Conservation (phyloP, 2,797 vertebrate genomes). For the Rousettus madagascariensis region DNA sequence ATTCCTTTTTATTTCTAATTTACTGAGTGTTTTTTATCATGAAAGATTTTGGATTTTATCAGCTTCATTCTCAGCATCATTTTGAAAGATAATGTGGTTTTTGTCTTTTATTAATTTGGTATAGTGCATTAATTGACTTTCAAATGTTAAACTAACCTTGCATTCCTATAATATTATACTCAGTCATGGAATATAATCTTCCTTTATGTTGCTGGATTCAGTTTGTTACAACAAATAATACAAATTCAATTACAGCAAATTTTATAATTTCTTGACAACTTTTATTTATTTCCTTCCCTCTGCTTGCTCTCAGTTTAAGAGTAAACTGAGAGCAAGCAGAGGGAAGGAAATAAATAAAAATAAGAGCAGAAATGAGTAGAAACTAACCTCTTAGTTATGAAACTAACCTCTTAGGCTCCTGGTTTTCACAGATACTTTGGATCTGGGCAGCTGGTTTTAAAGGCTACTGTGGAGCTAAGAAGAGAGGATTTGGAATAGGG, state of each 20-base stretch:
- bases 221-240: not conserved
- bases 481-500: not conserved
- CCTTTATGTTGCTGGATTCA: not conserved
- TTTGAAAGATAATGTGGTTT: not conserved
- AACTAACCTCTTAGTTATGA: not conserved
- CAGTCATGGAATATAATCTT: not conserved
- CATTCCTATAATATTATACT: not conserved
- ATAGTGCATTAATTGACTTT: not conserved
- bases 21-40: not conserved
- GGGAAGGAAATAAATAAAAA: no score
- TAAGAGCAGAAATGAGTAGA: no score
- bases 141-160: conserved; percentile 13
- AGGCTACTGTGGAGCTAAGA: not conserved
- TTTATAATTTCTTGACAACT: not conserved
- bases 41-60: not conserved
- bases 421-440: not conserved
- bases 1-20: not conserved
- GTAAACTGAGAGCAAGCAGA: not conserved
- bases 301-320: not conserved
- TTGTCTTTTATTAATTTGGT: not conserved
- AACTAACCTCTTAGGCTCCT: not conserved
- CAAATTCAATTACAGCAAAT: no score
- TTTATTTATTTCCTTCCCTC: not conserved
- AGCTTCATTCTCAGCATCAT: not conserved
- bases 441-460: not conserved